Percentiles rank a stretch among this genome's conserved stretches.
Conservation (phyloP, 2,888 invertebrate species). For the Tachina lurida region DNA sequence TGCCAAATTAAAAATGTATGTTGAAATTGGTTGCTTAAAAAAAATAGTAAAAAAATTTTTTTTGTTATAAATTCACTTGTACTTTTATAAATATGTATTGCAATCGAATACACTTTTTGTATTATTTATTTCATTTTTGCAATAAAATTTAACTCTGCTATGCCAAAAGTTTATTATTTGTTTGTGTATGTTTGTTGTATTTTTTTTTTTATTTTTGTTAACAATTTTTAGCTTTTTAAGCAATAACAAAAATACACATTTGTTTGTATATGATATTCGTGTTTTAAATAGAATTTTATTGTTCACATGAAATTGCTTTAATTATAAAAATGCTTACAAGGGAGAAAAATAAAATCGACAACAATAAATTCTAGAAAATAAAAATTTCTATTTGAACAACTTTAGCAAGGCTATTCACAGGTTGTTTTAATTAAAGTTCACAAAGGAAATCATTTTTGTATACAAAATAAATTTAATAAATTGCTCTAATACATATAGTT, state of each 20-base stretch:
- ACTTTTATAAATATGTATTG: neutral
- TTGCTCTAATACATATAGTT: too few relatives aligned
- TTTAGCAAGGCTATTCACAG: neutral
- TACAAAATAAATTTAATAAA: too few relatives aligned
- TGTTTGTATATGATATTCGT: neutral
- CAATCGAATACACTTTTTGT: slow-evolving; percentile 25
- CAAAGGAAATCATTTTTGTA: too few relatives aligned
- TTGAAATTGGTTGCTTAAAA: slow-evolving; percentile 11
- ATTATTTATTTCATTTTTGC: slow-evolving; percentile 1
- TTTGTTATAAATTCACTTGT: neutral
- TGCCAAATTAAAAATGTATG: slow-evolving; percentile 50
- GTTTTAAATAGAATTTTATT: slow-evolving; percentile 14
- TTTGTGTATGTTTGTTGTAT: slow-evolving; percentile 3
- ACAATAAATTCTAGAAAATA: neutral
- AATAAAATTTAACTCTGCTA: neutral
- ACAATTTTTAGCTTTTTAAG: slow-evolving; percentile 5
- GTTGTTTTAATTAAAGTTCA: neutral
- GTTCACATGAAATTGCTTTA: slow-evolving; percentile 27
- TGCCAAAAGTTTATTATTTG: neutral
- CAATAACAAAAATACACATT: neutral
- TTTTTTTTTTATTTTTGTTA: neutral
- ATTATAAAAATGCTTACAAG: slow-evolving; percentile 28
- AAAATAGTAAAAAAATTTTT: neutral
- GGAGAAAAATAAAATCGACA: slow-evolving; percentile 1
- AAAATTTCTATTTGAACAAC: neutral